Evolutionary conservation across 1,140 invertebrate species (phyloP).

Genomic region (Zaprionus camerounensis): DNA sequence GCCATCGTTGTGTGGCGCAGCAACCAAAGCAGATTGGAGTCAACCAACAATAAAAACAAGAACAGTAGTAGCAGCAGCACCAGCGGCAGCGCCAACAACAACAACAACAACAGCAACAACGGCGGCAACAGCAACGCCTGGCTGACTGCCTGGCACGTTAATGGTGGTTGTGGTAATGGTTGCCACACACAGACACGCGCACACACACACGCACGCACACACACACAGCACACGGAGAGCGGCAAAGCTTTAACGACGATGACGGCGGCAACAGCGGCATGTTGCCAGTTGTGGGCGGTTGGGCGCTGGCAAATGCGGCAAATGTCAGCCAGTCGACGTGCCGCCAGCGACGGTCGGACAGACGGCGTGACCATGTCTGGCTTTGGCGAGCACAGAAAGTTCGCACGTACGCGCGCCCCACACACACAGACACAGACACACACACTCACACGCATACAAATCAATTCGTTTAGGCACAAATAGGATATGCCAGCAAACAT

Average conservation of each 20-base stretch:
- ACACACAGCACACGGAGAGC: constrained; percentile 34
- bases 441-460: constrained; percentile 66
- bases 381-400: constrained; percentile 75
- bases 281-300: constrained; percentile 68
- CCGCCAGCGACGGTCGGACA: constrained; percentile 63
- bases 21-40: constrained; percentile 83
- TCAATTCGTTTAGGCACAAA: constrained; percentile 82
- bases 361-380: constrained; percentile 82
- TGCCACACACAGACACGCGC: constrained; percentile 65
- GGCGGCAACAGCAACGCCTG: constrained; percentile 68
- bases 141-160: constrained; percentile 78
- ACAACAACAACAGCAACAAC: constrained; percentile 11
- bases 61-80: constrained; percentile 56
- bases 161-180: constrained; percentile 82
- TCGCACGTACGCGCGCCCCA: constrained; percentile 61
- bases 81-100: constrained; percentile 36
- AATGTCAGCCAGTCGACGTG: constrained; percentile 81
- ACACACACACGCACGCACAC: constrained; percentile 30
- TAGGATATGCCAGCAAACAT: constrained; percentile 67
- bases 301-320: constrained; percentile 75
- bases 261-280: constrained; percentile 47
- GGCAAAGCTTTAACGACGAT: constrained; percentile 51
- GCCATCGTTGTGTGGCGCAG: constrained; percentile 75
- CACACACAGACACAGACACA: constrained; percentile 48
- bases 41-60: constrained; percentile 83